Percentiles rank a stretch among this genome's conserved stretches.
Conservation (phyloP, 1,140 invertebrate species). For the Euglossa dilemma region DNA sequence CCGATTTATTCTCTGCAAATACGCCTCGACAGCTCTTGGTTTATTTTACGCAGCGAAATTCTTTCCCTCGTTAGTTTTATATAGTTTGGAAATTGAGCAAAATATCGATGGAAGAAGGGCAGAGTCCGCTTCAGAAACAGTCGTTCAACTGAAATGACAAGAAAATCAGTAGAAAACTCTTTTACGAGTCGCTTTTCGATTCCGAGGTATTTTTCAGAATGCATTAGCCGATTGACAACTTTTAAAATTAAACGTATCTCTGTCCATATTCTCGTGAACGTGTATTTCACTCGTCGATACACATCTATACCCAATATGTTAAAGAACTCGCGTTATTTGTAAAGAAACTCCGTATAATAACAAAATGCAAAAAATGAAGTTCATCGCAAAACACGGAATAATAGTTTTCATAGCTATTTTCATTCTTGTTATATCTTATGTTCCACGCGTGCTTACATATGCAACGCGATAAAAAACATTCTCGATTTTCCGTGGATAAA, state of each 20-base stretch:
- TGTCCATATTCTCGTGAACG: not conserved
- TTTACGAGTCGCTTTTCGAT: not conserved
- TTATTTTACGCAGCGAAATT: not conserved
- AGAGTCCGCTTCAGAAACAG: no score
- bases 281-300: not conserved
- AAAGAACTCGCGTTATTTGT: no score
- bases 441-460: not conserved
- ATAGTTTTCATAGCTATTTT: not conserved
- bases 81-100: no score
- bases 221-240: not conserved
- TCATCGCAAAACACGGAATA: not conserved
- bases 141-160: not conserved
- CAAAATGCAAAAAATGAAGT: no score
- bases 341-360: no score
- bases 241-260: not conserved
- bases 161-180: not conserved
- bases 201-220: not conserved
- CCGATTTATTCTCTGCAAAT: no score
- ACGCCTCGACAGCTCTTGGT: no score
- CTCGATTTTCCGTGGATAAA: not conserved
- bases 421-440: not conserved
- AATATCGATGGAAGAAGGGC: not conserved
- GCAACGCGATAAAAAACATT: not conserved
- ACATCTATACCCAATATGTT: not conserved
- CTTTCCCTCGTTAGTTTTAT: not conserved